Evolutionary conservation across 2,113 vertebrate genomes (phyloP), one percentile per base, ranked within the genome.

Genomic region (Toxotes jaculatrix): DNA sequence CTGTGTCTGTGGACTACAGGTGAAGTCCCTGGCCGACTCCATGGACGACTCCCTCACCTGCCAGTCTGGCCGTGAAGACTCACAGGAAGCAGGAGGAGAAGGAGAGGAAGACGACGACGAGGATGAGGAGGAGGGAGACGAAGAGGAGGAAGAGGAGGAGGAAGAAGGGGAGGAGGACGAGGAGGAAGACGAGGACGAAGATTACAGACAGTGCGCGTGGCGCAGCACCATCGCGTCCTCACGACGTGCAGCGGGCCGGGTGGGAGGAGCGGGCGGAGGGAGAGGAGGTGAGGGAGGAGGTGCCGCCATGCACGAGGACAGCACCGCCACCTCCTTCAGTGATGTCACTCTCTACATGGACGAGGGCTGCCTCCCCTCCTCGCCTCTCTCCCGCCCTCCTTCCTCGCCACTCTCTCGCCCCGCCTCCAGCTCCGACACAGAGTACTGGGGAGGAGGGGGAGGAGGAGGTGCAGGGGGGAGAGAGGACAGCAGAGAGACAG

Each of bases 341-440:
- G 97, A 98, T 10, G 96, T 97, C 80, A 97, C 97, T 1, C 96
- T 98, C 73, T 97, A 97, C 89, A 95, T 97, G 95, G 97, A 96
- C 3, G 95, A 96, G 1, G 93, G 81, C 45, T 91, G 94, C 51
- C 90, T 94, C 31, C 92, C 92, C 17, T 90, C 90, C 47, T 93
- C 92, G 1, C 88, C 96, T 1, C 94, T 96, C 57, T 96, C 88
- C 59, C 76, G 95, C 71, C 80, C 79, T 91, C 82, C 83, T 0
- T 83, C 85, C 66, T 87, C 85, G 2, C 87, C 96, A 9, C 94
- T 96, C 45, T 96, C 92, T 40, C 89, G 95, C 36, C 95, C 96
- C 1, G 93, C 96, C 53, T 96, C 96, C 93, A 96, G 96, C 91
- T 94, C 95, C 0, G 95, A 96, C 82, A 94, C 95, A 0, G 95